These are phyloP conservation scores for Glaucomys volans DNA, from an alignment of 2,113 vertebrate species.

Conservation along the genomic window DNA sequence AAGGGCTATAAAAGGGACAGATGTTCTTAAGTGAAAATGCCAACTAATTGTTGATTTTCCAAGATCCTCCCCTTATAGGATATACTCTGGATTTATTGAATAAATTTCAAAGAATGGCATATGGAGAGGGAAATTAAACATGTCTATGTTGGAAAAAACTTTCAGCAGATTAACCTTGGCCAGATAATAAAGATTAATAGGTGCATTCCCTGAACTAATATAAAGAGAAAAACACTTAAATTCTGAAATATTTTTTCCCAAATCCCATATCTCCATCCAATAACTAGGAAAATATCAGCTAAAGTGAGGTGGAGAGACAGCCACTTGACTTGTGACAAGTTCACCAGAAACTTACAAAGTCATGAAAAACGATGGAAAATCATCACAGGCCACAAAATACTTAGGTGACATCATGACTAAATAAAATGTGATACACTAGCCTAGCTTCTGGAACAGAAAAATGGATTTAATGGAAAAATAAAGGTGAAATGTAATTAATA, in stretches of 20 bases:
- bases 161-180: not conserved
- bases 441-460: not conserved
- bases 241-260: not conserved
- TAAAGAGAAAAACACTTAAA: not conserved
- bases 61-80: fast-evolving
- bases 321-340: not conserved
- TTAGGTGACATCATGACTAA: not conserved
- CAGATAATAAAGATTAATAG: not conserved
- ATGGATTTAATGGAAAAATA: not conserved
- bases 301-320: not conserved
- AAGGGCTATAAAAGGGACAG: not conserved
- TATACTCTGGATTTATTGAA: not conserved
- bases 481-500: no score
- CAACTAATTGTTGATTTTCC: not conserved
- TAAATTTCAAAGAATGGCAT: not conserved
- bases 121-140: not conserved
- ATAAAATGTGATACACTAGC: not conserved
- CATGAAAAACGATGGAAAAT: not conserved
- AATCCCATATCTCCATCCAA: not conserved
- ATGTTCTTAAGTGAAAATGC: not conserved
- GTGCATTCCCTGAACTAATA: not conserved
- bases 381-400: not conserved
- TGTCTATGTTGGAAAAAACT: not conserved
- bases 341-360: not conserved
- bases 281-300: not conserved